Base-by-base conservation (phyloP, 2,113 vertebrate genomes). In the Paracanthobrama guichenoti region DNA sequence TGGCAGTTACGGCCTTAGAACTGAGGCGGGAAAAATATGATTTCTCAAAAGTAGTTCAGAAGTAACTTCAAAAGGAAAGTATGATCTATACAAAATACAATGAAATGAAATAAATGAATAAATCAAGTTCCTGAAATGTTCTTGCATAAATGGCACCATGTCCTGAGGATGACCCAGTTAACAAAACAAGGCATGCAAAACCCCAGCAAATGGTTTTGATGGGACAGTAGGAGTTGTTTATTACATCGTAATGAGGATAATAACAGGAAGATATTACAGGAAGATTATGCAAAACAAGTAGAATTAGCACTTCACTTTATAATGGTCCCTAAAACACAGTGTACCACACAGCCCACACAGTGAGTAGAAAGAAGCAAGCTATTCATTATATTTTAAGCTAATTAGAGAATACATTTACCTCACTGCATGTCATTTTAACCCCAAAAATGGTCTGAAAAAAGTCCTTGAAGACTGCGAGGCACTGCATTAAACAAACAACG, bases 181-280 rank as follows among this genome's bases (percentile, higher is more conserved):
- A 55, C 22, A 77, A 77, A 77, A 57, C 53, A 78, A 79, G 13
- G 13, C 55, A 42, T 60, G 55, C 55, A 79, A 26, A 62, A 44
- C 35, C 57, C 11, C 69, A 72, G 69, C 22, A 72, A 46, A 72
- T 72, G 69, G 42, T 16, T 79, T 44, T 79, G 57, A 60, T 42
- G 22, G 76, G 55, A 60, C 13, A 59, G 35, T 62, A 39, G 55
- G 76, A 60, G 55, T 44, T 60, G 76, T 78, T 77, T 59, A 24
- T 60, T 39, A 53, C 4, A 77, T 31, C 31, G 2, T 59, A 77
- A 77, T 2, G 26, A 76, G 26, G 24, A 76, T 55, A 76, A 31
- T 31, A 59, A 77, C 53, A 59, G 28, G 22, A 77, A 0, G 6
- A 13, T 35, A 6, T 42, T 59, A 57, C 74, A 20, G 20, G 20